Conservation (phyloP, 1,140 invertebrate genomes). For the Drosophila pandora region DNA sequence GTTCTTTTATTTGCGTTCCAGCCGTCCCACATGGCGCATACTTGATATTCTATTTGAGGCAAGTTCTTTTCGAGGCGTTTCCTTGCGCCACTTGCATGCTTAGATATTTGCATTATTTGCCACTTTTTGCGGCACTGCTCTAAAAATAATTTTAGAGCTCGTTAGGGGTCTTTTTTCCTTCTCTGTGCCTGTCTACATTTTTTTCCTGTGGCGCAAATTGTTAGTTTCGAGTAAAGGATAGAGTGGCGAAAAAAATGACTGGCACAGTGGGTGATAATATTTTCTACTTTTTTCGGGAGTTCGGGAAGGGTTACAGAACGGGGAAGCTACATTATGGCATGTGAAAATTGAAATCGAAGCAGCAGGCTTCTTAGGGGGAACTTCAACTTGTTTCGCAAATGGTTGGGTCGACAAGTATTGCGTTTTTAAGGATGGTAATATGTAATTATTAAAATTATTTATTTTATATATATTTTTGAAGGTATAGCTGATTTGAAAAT, state of each 20-base stretch:
- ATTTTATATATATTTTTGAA: neutral
- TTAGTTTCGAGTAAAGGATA: conserved; percentile 37
- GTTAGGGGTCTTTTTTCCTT: conserved; percentile 18
- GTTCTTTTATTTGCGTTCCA: conserved; percentile 10
- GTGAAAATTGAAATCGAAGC: conserved; percentile 13
- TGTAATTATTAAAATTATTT: neutral
- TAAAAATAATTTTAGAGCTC: conserved; percentile 43
- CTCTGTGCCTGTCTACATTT: neutral
- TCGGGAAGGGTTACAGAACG: conserved; percentile 38
- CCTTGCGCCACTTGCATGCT: conserved; percentile 56
- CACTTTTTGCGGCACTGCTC: conserved; percentile 55
- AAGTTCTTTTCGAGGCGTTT: conserved; percentile 47
- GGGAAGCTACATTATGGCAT: conserved; percentile 5
- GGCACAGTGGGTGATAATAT: conserved; percentile 51
- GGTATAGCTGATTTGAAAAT: neutral
- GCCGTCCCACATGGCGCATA: conserved; percentile 57
- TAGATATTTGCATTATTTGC: conserved; percentile 63
- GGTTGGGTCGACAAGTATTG: conserved; percentile 26
- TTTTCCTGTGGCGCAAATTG: conserved; percentile 70
- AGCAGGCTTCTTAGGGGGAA: conserved; percentile 6
- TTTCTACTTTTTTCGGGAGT: conserved; percentile 8
- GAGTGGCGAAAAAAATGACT: conserved; percentile 18
- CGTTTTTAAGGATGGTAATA: conserved; percentile 7
- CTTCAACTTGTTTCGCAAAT: conserved; percentile 40
- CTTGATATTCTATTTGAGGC: conserved; percentile 53